Conservation (phyloP, 2,888 invertebrate species). For the Dryomyza anilis region DNA sequence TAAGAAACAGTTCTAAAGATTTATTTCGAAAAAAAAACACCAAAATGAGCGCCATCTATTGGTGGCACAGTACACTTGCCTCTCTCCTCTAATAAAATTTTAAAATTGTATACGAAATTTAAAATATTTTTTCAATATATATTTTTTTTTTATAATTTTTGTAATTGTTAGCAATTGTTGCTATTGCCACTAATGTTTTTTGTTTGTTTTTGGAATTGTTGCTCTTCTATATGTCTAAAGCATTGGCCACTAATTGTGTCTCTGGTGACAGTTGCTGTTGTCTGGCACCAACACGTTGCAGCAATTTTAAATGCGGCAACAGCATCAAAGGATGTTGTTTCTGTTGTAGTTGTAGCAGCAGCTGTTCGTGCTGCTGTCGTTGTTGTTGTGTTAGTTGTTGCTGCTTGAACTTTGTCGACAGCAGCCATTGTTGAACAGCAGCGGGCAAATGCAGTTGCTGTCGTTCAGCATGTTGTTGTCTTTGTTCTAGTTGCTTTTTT, state of each 20-base stretch:
- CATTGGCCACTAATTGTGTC: conserved; percentile 50
- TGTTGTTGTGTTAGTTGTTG: background rate
- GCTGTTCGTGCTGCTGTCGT: conserved; percentile 22
- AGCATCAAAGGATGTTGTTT: conserved; percentile 11
- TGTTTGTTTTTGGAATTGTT: conserved; percentile 9
- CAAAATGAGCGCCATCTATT: background rate
- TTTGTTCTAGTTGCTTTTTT: conserved; percentile 27
- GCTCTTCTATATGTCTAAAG: no score
- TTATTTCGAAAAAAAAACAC: no score
- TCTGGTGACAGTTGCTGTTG: conserved; percentile 30
- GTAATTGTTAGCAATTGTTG: no score
- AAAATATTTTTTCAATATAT: background rate
- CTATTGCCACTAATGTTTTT: conserved; percentile 12
- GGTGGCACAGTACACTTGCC: no score
- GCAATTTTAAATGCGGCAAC: background rate
- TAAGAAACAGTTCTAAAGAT: no score
- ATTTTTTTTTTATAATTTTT: background rate
- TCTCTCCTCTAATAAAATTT: background rate
- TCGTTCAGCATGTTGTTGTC: conserved; percentile 6
- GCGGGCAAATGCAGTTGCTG: conserved; percentile 24
- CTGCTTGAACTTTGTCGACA: conserved; percentile 5
- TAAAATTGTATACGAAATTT: background rate
- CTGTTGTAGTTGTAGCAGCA: conserved; percentile 23
- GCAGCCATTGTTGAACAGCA: background rate
- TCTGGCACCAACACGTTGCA: conserved; percentile 2